Base-by-base conservation (phyloP, 2,797 vertebrate species). In the Chiloscyllium punctatum region DNA sequence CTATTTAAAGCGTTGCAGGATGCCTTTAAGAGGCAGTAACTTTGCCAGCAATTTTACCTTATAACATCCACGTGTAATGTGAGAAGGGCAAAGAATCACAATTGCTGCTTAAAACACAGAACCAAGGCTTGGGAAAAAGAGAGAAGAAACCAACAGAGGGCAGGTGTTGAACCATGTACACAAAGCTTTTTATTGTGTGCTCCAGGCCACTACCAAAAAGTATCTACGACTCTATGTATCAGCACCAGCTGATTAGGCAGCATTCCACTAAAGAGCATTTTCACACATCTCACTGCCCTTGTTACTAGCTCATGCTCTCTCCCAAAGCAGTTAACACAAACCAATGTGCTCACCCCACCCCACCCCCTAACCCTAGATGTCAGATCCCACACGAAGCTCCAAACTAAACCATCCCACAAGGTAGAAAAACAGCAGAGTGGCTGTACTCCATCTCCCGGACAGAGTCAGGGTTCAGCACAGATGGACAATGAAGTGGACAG, bases 391-490 rank as follows among this genome's bases (percentile, higher is more conserved):
- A 97, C 96, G 96, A 97, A 96, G 97, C 97, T 96, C 97, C 96
- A 33, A 92, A 69, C 57, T 2, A 86, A 15, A 4, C 95, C 97
- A 97, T 97, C 96, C 95, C 23, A 96, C 96, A 96, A 96, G 96
- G 91, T 82, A 95, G 30, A 72, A 25, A 71, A 94, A 94, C 96
- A 97, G 97, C 97, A 97, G 97, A 96, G 96, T 97, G 97, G 97
- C 97, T 97, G 97, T 97, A 97, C 97, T 97, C 97, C 98, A 98
- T 98, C 98, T 98, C 97, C 97, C 97, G 96, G 96, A 97, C 98
- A 98, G 98, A 98, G 98, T 98, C 98, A 98, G 57, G 4, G 57
- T 57, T 6, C 7, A 57, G 57, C 57, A 62, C 9, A 62, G 57
- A 62, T 11, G 11, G 57, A 48, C 42, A 48, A 48, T 48, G 42